phyloP scores from a whole-genome alignment of 2,797 vertebrate genomes.

The Anableps anableps region DNA sequence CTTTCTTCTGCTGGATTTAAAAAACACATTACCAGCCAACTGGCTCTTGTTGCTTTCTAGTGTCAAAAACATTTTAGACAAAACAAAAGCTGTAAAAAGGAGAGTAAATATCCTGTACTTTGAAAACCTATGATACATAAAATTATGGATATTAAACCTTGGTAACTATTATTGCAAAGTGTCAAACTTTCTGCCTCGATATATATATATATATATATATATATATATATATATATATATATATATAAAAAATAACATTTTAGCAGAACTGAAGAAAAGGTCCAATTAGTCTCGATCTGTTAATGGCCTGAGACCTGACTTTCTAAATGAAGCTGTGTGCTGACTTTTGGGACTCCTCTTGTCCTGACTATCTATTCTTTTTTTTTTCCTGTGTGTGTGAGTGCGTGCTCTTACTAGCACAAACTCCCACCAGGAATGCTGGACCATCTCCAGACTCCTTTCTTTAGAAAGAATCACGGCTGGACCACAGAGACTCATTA shows the following conservation, averaged over 20 bases:
- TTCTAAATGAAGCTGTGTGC: constrained; percentile 55
- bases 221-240: too few relatives aligned
- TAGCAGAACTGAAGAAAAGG: constrained; percentile 13
- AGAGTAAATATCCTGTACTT: not conserved
- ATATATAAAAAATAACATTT: too few relatives aligned
- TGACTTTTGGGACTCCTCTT: constrained; percentile 50
- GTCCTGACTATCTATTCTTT: constrained; percentile 32
- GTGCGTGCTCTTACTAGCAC: constrained; percentile 34
- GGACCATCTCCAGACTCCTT: constrained; percentile 64
- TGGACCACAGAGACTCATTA: constrained; percentile 62
- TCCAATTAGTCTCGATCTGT: constrained; percentile 68
- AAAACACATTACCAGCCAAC: not conserved
- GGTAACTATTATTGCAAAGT: not conserved
- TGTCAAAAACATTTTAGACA: not conserved
- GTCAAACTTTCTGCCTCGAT: not conserved
- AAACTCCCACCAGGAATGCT: constrained; percentile 51
- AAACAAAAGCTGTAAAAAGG: not conserved
- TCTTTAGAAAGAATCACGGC: constrained; percentile 34
- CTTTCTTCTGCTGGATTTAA: not conserved
- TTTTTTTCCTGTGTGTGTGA: constrained; percentile 26
- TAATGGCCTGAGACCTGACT: constrained; percentile 57
- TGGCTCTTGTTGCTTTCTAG: too few relatives aligned
- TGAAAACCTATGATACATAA: not conserved
- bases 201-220: too few relatives aligned
- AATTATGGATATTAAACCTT: not conserved